These are phyloP conservation scores for Pipistrellus pygmaeus DNA, from an alignment of 2,797 vertebrate species.

Conservation along the genomic window DNA sequence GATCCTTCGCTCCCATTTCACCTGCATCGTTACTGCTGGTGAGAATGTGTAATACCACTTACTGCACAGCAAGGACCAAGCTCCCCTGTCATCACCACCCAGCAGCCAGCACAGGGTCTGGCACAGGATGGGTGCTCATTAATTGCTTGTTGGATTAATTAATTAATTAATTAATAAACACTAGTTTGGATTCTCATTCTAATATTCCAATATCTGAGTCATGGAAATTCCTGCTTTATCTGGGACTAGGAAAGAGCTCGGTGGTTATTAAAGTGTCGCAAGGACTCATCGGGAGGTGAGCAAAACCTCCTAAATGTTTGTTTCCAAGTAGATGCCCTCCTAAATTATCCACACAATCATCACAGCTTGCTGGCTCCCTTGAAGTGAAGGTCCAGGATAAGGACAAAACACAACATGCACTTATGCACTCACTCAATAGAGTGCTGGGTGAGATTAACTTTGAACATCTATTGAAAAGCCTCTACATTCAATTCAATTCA, in stretches of 20 bases:
- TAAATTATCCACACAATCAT: not conserved
- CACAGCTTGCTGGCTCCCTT: not conserved
- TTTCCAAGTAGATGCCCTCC: not conserved
- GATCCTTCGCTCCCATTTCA: not conserved
- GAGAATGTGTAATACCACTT: not conserved
- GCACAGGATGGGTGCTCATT: not conserved
- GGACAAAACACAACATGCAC: not conserved
- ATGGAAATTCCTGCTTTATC: not conserved
- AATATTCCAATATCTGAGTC: constrained; percentile 13
- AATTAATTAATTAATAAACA: constrained; percentile 9
- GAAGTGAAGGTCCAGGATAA: not conserved
- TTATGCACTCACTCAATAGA: not conserved
- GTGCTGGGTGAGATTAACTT: not conserved
- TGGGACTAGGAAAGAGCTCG: not conserved
- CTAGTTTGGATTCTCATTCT: not conserved
- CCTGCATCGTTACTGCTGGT: not conserved
- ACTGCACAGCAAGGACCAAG: not conserved
- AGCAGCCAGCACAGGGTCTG: not conserved
- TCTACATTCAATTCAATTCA: constrained; percentile 2
- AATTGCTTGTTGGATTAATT: not conserved
- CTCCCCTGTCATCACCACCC: not conserved
- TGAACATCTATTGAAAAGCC: not conserved
- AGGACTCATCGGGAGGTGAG: not conserved
- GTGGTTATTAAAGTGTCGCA: not conserved
- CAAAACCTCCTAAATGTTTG: not conserved